Evolutionary conservation across 37 sponge, comb jelly and placozoan genomes (phyloP).

Genomic region (Ianthella basta): DNA sequence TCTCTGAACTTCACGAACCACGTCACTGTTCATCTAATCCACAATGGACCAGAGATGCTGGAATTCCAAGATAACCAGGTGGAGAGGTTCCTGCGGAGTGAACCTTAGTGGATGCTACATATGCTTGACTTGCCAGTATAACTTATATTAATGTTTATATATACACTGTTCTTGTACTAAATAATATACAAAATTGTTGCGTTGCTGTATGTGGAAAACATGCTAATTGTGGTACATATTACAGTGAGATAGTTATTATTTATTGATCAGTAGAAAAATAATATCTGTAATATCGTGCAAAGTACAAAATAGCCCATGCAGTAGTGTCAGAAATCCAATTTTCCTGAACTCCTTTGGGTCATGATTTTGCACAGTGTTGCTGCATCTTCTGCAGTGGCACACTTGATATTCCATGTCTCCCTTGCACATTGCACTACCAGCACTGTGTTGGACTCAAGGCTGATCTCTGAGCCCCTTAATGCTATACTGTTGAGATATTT

Average conservation of each 20-base stretch:
- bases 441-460: background rate
- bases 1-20: constrained; percentile 52
- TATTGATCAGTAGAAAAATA: too few relatives aligned
- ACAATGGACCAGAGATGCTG: constrained; percentile 64
- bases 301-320: too few relatives aligned
- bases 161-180: background rate
- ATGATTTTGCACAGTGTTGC: background rate
- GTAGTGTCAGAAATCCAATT: background rate
- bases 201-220: too few relatives aligned
- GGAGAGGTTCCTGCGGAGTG: background rate
- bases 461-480: constrained; percentile 1
- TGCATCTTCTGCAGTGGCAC: background rate
- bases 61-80: background rate
- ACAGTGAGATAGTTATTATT: too few relatives aligned
- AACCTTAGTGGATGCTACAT: background rate
- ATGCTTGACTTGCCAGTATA: background rate
- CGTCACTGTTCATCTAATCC: constrained; percentile 56
- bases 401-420: background rate
- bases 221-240: too few relatives aligned
- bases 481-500: constrained; percentile 32
- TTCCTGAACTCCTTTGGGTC: background rate
- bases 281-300: too few relatives aligned
- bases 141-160: background rate
- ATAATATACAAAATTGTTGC: background rate
- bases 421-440: background rate